A percentile compares a stretch with the other conserved stretches of the same genome.
Conservation (phyloP, 2,113 vertebrate genomes). For the Lagopus muta region DNA sequence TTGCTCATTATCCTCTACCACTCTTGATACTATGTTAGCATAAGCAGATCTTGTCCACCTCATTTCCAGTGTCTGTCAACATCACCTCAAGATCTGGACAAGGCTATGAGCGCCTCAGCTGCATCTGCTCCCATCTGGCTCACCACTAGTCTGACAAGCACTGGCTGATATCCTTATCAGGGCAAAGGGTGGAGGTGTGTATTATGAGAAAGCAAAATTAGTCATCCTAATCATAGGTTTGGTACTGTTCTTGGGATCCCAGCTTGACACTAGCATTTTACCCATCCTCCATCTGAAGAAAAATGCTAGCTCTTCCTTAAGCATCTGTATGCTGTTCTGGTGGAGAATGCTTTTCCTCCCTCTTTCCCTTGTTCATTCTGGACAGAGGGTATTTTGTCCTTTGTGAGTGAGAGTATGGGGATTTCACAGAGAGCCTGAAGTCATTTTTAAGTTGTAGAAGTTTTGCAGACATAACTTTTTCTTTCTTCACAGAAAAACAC, state of each 20-base stretch:
- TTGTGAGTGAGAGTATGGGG: not conserved
- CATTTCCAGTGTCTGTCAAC: not conserved
- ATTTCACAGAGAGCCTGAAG: slow-evolving; percentile 27
- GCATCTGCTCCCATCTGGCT: not conserved
- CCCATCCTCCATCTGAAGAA: not conserved
- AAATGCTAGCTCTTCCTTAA: not conserved
- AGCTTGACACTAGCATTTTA: not conserved
- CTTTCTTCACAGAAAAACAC: slow-evolving; percentile 2
- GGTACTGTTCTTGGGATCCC: not conserved
- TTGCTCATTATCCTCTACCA: too few species aligned
- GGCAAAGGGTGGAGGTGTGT: not conserved
- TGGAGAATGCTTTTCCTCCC: not conserved
- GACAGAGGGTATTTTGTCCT: not conserved
- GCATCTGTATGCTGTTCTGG: not conserved
- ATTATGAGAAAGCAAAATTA: not conserved
- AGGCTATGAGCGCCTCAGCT: not conserved
- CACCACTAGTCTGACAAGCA: not conserved
- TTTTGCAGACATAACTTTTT: slow-evolving; percentile 32
- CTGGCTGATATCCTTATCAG: not conserved
- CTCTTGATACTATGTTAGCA: too few species aligned
- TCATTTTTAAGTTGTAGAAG: slow-evolving; percentile 33
- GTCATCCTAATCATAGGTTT: not conserved
- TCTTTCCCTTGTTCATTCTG: not conserved
- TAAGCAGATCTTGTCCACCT: too few species aligned
- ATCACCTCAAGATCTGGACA: not conserved